Base-by-base conservation (phyloP, 2,797 vertebrate genomes). In the Cichlasoma orientale region DNA sequence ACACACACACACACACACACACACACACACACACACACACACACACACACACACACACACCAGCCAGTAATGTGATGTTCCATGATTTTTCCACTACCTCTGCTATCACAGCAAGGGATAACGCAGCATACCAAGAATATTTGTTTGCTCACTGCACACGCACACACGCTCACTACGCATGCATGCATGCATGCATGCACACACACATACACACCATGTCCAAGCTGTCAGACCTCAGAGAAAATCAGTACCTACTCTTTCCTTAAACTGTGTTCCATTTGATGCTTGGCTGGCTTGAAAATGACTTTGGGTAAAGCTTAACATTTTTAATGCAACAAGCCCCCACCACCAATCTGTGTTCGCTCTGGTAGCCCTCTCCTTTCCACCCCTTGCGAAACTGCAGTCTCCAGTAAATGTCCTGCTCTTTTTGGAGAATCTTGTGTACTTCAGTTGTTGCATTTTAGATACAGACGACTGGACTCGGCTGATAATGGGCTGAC, bases 381-480 rank as follows among this genome's bases (percentile, higher is more conserved):
- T 75, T 77, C 84, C 77, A 80, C 47, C 50, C 56, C n/a, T 80
- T 8, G 23, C 81, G 92, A 91, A 91, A 84, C 80, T 90, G 90
- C 86, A 78, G 80, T 89, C 85, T 87, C 75, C 77, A 87, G 92
- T 88, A 90, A 86, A 93, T 89, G 79, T 75, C 78, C 77, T 74
- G 54, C 57, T 82, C 80, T 59, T 78, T 77, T 77, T 4, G 66
- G 75, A 71, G 79, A 88, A 83, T 92, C 89, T 85, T 93, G 90
- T 86, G 80, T 92, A 89, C 86, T 90, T 91, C 61, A 90, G 80
- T 90, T 87, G 85, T 86, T 92, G 89, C 83, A 84, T 91, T 94
- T 94, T 89, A 89, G 92, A 93, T 94, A 89, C 88, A 91, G 93
- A 77, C 84, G 82, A 93, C 92, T 95, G 94, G 92, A 78, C 86